These are phyloP conservation scores for Pungitius pungitius DNA, from an alignment of 2,113 vertebrate species.

Conservation along the genomic window DNA sequence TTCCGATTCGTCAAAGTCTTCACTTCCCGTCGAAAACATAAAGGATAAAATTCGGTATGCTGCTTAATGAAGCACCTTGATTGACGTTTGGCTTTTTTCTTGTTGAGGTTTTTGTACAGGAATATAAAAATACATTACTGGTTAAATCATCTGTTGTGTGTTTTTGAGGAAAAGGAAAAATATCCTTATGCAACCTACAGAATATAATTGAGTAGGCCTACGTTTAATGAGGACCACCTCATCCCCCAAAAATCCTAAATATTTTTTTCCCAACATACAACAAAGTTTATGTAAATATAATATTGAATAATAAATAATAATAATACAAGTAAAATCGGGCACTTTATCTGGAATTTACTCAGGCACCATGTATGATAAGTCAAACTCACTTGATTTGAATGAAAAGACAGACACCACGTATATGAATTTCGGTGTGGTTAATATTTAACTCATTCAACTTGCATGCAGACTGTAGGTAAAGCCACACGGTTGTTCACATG, in stretches of 20 bases:
- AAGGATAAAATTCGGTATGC: too few relatives aligned
- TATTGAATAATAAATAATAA: too few relatives aligned
- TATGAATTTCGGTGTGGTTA: not conserved
- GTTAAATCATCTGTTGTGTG: not conserved
- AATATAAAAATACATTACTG: not conserved
- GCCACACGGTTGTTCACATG: not conserved
- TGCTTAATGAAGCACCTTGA: too few relatives aligned
- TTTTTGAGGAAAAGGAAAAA: not conserved
- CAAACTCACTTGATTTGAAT: not conserved
- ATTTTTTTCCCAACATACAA: not conserved
- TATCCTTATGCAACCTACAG: not conserved
- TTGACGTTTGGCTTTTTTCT: conserved; percentile 6
- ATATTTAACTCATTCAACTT: not conserved
- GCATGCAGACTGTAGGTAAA: not conserved
- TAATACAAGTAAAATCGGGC: not conserved
- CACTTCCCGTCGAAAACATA: too few relatives aligned
- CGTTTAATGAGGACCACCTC: not conserved
- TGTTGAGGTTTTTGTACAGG: not conserved
- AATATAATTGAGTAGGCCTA: not conserved
- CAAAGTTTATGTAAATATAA: not conserved
- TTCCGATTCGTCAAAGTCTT: too few relatives aligned
- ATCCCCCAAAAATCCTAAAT: not conserved
- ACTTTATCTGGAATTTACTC: not conserved
- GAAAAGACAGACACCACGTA: not conserved
- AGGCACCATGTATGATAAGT: not conserved